phyloP scores from a whole-genome alignment of 2,888 invertebrate genomes.

The Lobophora halterata region DNA sequence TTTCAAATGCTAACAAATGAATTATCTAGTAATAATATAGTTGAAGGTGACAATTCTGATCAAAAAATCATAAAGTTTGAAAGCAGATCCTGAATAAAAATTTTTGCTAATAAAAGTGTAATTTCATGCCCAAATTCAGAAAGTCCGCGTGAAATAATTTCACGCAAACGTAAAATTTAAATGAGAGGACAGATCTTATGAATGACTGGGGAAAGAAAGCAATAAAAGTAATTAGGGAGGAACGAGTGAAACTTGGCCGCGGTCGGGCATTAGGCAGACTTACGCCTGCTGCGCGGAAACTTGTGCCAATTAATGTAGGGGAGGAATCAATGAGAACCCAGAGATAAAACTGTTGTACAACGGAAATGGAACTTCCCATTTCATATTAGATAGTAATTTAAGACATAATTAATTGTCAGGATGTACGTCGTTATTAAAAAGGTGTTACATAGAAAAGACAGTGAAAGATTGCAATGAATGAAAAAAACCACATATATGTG shows the following conservation, averaged over 20 bases:
- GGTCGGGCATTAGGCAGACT: slow-evolving; percentile 56
- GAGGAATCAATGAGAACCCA: slow-evolving; percentile 30
- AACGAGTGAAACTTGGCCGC: slow-evolving; percentile 61
- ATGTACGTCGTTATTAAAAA: too few species aligned
- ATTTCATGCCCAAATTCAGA: slow-evolving; percentile 21
- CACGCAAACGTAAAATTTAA: slow-evolving; percentile 35
- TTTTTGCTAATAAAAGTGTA: slow-evolving; percentile 7
- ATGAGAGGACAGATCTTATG: slow-evolving; percentile 46
- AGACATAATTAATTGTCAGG: too few species aligned
- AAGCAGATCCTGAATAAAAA: slow-evolving; percentile 5
- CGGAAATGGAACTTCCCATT: slow-evolving; percentile 11
- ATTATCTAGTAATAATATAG: too few species aligned
- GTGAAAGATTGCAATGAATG: too few species aligned
- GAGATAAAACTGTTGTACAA: slow-evolving; percentile 19
- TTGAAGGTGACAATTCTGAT: too few species aligned
- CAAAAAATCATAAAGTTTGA: too few species aligned
- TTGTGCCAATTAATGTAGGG: slow-evolving; percentile 58
- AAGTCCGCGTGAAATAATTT: slow-evolving; percentile 21
- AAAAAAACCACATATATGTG: too few species aligned
- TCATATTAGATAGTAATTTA: neutral
- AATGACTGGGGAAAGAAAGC: slow-evolving; percentile 56
- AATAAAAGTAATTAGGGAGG: slow-evolving; percentile 63
- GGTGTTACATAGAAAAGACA: too few species aligned
- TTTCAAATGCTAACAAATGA: too few species aligned
- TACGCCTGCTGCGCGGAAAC: slow-evolving; percentile 57